phyloP scores from a whole-genome alignment of 2,113 vertebrate species.

The Okapia johnstoni region DNA sequence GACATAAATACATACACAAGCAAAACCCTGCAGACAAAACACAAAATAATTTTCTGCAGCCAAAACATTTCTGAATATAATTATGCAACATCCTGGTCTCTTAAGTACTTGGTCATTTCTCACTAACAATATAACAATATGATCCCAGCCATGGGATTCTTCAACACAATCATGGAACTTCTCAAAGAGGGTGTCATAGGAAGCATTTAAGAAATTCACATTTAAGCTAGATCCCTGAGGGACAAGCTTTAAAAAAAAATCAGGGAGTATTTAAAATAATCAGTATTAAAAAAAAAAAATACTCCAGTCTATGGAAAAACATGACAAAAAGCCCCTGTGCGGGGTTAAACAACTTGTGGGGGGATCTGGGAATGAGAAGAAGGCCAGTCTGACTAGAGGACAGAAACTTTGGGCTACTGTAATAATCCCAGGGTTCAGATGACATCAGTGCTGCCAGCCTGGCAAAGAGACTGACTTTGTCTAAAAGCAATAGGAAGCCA shows the following conservation, averaged over 20 bases:
- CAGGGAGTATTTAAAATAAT: background rate
- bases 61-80: slow-evolving; percentile 52
- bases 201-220: background rate
- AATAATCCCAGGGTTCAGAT: too few species aligned
- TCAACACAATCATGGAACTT: slow-evolving; percentile 33
- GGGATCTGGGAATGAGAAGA: background rate
- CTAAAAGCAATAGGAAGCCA: background rate
- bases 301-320: background rate
- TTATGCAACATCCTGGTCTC: slow-evolving; percentile 1
- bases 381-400: background rate
- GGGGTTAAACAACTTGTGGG: background rate
- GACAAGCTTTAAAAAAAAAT: background rate
- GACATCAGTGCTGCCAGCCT: background rate
- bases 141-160: background rate
- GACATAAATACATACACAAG: slow-evolving; percentile 25
- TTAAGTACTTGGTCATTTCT: slow-evolving; percentile 46
- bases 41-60: slow-evolving; percentile 9
- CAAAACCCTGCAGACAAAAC: slow-evolving; percentile 21
- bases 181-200: background rate
- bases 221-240: background rate
- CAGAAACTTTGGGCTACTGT: background rate
- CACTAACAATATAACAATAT: background rate
- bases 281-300: background rate
- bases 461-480: background rate
- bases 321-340: background rate